Conservation (phyloP, 2,113 vertebrate genomes). For the Gadus macrocephalus region DNA sequence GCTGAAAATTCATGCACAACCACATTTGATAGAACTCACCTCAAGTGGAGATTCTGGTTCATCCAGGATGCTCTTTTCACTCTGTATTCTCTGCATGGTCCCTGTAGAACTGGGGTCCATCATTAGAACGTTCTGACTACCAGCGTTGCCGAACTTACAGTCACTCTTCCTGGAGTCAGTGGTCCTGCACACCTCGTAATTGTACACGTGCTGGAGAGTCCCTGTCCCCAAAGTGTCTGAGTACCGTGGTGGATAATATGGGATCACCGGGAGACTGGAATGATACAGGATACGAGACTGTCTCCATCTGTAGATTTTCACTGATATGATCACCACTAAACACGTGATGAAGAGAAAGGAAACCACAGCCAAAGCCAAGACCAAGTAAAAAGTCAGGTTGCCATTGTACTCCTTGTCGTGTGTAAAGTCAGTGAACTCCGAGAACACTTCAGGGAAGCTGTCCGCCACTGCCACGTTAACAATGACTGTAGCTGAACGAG, state of each 20-base stretch:
- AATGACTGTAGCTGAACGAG: constrained; percentile 70
- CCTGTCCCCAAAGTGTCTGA: too few relatives aligned
- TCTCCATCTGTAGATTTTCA: constrained; percentile 65
- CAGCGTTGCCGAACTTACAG: too few relatives aligned
- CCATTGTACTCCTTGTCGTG: constrained; percentile 54
- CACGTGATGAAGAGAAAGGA: constrained; percentile 67
- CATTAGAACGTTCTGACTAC: too few relatives aligned
- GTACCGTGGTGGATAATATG: too few relatives aligned
- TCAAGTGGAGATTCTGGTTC: constrained; percentile 23
- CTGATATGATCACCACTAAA: constrained; percentile 68
- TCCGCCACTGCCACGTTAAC: constrained; percentile 70
- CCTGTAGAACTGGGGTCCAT: too few relatives aligned
- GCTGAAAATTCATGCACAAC: neutral
- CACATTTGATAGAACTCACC: neutral
- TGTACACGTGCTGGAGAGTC: too few relatives aligned
- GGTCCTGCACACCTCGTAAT: neutral
- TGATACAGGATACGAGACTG: constrained; percentile 13
- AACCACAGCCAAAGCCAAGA: constrained; percentile 68
- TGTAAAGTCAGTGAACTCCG: constrained; percentile 62
- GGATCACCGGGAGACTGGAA: too few relatives aligned
- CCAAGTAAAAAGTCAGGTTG: constrained; percentile 64
- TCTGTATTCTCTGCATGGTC: neutral
- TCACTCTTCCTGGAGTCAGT: neutral
- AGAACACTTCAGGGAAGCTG: constrained; percentile 70
- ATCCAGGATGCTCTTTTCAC: neutral